phyloP scores from a whole-genome alignment of 2,888 invertebrate genomes.

The Calliopum simillimum region DNA sequence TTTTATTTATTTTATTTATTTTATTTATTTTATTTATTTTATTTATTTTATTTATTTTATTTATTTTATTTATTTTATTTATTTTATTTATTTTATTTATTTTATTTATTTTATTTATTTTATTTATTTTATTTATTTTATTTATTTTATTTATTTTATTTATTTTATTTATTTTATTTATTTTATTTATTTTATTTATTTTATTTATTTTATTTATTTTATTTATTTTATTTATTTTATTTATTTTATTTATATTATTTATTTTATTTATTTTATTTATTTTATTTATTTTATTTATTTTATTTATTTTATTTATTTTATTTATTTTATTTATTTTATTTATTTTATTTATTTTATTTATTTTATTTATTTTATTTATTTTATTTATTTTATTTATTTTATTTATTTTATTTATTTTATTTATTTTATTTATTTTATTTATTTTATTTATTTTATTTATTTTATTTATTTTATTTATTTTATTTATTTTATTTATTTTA shows the following conservation, averaged over 20 bases:
- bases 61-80: constrained; percentile 8
- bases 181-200: constrained; percentile 8
- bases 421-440: background rate
- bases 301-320: background rate
- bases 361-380: constrained; percentile 3
- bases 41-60: background rate
- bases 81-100: constrained; percentile 8
- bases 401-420: constrained; percentile 4
- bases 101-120: constrained; percentile 8
- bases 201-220: constrained; percentile 8
- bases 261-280: constrained; percentile 8
- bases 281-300: background rate
- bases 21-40: constrained; percentile 3
- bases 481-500: constrained; percentile 3
- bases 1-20: background rate
- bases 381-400: constrained; percentile 8
- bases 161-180: constrained; percentile 8
- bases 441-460: background rate
- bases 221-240: constrained; percentile 8
- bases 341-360: constrained; percentile 8
- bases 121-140: constrained; percentile 8
- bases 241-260: constrained; percentile 8
- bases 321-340: constrained; percentile 8
- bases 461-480: background rate
- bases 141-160: too few species aligned